These are phyloP conservation scores for Lordiphosa clarofinis DNA, from an alignment of 1,140 invertebrate species.

Conservation along the genomic window DNA sequence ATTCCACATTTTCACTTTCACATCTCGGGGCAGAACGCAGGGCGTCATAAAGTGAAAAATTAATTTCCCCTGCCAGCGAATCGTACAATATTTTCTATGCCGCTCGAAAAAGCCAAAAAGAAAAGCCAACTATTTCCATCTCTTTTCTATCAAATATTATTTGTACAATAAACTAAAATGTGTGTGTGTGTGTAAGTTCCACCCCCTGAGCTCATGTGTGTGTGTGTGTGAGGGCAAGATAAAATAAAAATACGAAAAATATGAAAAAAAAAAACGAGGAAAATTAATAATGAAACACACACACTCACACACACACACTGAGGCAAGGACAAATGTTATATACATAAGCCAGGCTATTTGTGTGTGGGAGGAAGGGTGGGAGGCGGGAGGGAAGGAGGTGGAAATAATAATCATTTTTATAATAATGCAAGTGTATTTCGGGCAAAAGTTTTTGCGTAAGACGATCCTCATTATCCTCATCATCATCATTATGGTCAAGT, in stretches of 20 bases:
- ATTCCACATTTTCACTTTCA: conserved; percentile 64
- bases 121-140: conserved; percentile 55
- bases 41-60: conserved; percentile 60
- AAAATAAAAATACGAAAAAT: conserved; percentile 77
- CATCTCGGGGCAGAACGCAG: conserved; percentile 41
- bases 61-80: conserved; percentile 37
- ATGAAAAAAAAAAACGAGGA: conserved; percentile 61
- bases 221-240: conserved; percentile 44
- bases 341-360: conserved; percentile 44
- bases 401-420: conserved; percentile 75
- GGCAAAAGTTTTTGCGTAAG: conserved; percentile 41
- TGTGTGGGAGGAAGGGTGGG: conserved; percentile 10
- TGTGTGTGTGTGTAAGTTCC: conserved; percentile 46
- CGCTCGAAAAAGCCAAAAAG: conserved; percentile 24
- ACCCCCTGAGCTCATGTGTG: conserved; percentile 42
- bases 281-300: conserved; percentile 77
- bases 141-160: conserved; percentile 74
- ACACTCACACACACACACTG: conserved; percentile 49
- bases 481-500: conserved; percentile 43
- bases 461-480: conserved; percentile 36
- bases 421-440: conserved; percentile 72
- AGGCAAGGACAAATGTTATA: conserved; percentile 60
- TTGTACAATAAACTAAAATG: conserved; percentile 69
- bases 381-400: conserved; percentile 17
- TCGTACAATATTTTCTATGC: conserved; percentile 18